These are phyloP conservation scores for Patella vulgata DNA, from an alignment of 1,140 invertebrate genomes.

Conservation along the genomic window DNA sequence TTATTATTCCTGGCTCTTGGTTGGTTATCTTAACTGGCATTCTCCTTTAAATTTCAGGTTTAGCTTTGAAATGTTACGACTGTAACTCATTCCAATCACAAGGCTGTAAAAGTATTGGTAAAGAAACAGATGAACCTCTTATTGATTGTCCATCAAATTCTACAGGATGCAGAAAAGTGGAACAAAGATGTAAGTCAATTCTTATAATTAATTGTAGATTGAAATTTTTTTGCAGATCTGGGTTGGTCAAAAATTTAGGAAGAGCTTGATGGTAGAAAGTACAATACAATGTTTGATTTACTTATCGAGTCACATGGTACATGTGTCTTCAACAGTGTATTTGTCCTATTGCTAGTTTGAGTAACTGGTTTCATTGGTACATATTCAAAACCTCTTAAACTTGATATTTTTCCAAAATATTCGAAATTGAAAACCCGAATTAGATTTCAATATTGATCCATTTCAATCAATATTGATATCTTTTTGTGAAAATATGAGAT, in stretches of 20 bases:
- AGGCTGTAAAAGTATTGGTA: slow-evolving; percentile 1
- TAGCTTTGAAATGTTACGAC: slow-evolving; percentile 7
- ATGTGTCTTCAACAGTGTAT: too few relatives aligned
- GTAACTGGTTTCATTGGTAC: background rate
- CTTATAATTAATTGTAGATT: background rate
- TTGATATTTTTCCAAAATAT: too few relatives aligned
- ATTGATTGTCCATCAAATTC: background rate
- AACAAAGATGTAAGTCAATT: slow-evolving; percentile 20
- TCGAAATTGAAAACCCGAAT: too few relatives aligned
- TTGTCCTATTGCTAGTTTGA: background rate
- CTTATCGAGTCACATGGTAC: too few relatives aligned
- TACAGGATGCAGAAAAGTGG: slow-evolving; percentile 19
- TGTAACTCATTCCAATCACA: background rate
- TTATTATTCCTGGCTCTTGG: too few relatives aligned
- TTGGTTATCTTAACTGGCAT: too few relatives aligned
- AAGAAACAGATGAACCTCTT: background rate
- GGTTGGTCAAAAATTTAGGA: background rate
- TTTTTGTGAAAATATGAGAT: too few relatives aligned
- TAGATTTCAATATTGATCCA: too few relatives aligned
- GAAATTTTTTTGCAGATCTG: background rate
- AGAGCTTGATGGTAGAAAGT: slow-evolving; percentile 9
- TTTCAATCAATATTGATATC: too few relatives aligned
- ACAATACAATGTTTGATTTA: too few relatives aligned
- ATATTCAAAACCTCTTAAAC: background rate
- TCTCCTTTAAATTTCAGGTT: slow-evolving; percentile 3